Conservation (phyloP, 2,113 vertebrate genomes). For the Cranoglanis bouderius region DNA sequence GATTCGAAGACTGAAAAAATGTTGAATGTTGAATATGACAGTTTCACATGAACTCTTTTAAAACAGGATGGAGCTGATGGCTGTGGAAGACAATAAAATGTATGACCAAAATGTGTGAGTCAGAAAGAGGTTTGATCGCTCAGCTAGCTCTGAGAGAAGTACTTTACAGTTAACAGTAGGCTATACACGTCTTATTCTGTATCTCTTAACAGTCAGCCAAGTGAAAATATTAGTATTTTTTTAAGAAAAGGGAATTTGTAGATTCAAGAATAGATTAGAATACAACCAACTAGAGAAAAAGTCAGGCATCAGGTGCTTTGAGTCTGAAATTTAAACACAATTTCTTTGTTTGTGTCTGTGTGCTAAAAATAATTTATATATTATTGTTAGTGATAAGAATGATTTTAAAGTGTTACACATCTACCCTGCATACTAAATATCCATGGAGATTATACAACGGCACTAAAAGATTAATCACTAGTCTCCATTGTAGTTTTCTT, state of each 20-base stretch:
- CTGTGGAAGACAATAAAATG: not conserved
- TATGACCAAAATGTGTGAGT: not conserved
- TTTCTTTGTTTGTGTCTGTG: no score
- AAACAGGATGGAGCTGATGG: not conserved
- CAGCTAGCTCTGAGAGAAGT: not conserved
- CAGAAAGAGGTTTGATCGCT: not conserved
- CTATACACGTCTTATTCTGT: not conserved
- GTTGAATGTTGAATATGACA: not conserved
- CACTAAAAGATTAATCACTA: not conserved
- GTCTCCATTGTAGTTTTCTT: not conserved
- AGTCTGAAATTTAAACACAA: not conserved
- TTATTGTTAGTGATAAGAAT: not conserved
- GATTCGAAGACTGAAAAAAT: slow-evolving; percentile 2
- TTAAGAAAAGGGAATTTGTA: no score
- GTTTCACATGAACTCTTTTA: not conserved
- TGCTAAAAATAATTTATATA: not conserved
- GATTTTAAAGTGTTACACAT: not conserved
- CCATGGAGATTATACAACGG: not conserved
- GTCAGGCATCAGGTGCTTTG: not conserved
- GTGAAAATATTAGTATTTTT: no score
- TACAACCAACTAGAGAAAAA: not conserved
- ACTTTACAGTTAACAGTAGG: not conserved
- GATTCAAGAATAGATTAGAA: not conserved
- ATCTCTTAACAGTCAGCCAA: not conserved
- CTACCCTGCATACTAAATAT: not conserved